Evolutionary conservation across 1,140 invertebrate species (phyloP), one percentile per base, ranked within the genome.

Genomic region (Heliconius melpomene): DNA sequence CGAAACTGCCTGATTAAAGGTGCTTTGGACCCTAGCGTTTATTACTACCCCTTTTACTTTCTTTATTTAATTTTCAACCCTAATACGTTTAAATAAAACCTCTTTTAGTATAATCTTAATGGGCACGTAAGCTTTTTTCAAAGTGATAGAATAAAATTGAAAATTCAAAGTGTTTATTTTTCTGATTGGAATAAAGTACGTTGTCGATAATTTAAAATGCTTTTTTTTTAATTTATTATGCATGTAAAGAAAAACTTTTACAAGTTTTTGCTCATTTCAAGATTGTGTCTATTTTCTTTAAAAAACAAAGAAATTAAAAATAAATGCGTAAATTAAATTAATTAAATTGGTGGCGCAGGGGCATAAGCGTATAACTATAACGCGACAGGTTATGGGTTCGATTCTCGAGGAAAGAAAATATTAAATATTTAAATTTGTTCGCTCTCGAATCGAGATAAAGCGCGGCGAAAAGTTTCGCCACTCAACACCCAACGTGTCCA

Each of bases 1-100:
- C 79, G 79, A 81, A 82, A 80, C 80, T 73, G 78, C 79, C 81
- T 85, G 82, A 85, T 85, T 85, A 85, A 85, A 81, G 82, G 79
- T 83, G 84, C 72, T 78, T 78, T 78, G 80, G 71, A 71, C 82
- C 77, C 79, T 78, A 77, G 76, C 77, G 82, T 83, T 83, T 83
- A 83, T 78, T 83, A 82, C 77, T 79, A 74, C 72, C 72, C 71
- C 36, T 72, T 72, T 72, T 40, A 72, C 7, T 23, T 8, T 18
- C 20, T 2, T 40, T 2, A 72, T 72, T 72, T 1, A 36, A 72
- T 72, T 76, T 66, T 40, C 32, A 46, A 66, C 52, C 52, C 26
- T 75, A 76, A 76, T 46, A 46, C n/a, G 26, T 18, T 54, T 36
- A 26, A 66, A 16, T 29, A 66, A 66, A 66, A 29, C 11, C 60